phyloP scores from a whole-genome alignment of 2,888 invertebrate species.

The Rutpela maculata region DNA sequence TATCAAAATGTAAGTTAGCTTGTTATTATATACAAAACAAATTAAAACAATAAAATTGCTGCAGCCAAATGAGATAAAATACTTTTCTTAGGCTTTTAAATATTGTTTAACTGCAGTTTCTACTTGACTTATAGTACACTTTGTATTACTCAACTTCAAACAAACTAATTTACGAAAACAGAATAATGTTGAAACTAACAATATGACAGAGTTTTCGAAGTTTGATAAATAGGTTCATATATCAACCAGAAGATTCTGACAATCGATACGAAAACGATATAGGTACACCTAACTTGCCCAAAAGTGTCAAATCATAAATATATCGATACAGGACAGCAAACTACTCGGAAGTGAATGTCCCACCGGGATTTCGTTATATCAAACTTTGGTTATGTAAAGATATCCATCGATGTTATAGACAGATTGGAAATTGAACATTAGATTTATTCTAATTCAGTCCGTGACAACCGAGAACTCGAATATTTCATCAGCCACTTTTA shows the following conservation, averaged over 20 bases:
- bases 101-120: no score
- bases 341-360: neutral
- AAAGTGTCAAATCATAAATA: constrained; percentile 9
- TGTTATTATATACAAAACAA: no score
- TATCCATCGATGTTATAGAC: neutral
- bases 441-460: no score
- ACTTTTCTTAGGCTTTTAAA: no score
- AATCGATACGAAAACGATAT: constrained; percentile 5
- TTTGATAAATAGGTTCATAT: constrained; percentile 23
- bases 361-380: neutral
- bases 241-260: constrained; percentile 6
- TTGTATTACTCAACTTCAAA: neutral
- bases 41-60: no score
- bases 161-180: neutral
- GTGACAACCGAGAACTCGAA: no score
- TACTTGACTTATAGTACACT: no score
- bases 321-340: neutral
- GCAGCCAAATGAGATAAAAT: no score
- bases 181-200: neutral
- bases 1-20: no score
- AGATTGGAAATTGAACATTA: no score
- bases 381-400: neutral
- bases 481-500: no score
- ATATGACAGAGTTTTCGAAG: constrained; percentile 12
- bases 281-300: constrained; percentile 2